These are phyloP conservation scores for Drusus annulatus DNA, from an alignment of 1,140 invertebrate species.

Conservation along the genomic window DNA sequence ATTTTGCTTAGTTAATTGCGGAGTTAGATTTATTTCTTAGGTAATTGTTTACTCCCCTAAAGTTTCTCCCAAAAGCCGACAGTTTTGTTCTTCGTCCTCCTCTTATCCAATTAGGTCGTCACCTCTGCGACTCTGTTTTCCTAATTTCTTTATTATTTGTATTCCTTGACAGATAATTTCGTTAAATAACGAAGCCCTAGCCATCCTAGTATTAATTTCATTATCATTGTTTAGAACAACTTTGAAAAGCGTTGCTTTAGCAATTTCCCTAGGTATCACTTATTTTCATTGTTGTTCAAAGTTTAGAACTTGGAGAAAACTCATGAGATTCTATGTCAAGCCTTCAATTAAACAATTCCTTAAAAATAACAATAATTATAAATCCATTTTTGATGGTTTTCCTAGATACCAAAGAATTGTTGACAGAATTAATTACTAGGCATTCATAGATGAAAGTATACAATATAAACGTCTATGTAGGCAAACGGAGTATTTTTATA, in stretches of 20 bases:
- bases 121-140: slow-evolving; percentile 40
- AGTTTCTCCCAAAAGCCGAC: not conserved
- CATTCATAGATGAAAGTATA: too few species aligned
- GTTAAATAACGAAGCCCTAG: not conserved
- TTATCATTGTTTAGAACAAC: slow-evolving; percentile 13
- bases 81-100: not conserved
- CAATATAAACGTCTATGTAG: too few species aligned
- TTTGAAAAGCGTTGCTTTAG: slow-evolving; percentile 21
- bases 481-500: too few species aligned
- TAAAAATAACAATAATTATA: too few species aligned
- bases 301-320: not conserved
- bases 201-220: slow-evolving; percentile 7
- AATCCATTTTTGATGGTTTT: too few species aligned
- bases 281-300: not conserved
- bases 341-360: too few species aligned
- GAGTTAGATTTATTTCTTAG: slow-evolving; percentile 29
- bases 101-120: slow-evolving; percentile 40
- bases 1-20: slow-evolving; percentile 17
- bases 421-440: too few species aligned
- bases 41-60: slow-evolving; percentile 17
- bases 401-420: too few species aligned
- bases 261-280: slow-evolving; percentile 23
- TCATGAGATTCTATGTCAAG: not conserved
- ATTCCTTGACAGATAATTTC: slow-evolving; percentile 34
- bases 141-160: slow-evolving; percentile 41